Conservation (phyloP, 2,113 vertebrate species). For the Rhinolophus sinicus region DNA sequence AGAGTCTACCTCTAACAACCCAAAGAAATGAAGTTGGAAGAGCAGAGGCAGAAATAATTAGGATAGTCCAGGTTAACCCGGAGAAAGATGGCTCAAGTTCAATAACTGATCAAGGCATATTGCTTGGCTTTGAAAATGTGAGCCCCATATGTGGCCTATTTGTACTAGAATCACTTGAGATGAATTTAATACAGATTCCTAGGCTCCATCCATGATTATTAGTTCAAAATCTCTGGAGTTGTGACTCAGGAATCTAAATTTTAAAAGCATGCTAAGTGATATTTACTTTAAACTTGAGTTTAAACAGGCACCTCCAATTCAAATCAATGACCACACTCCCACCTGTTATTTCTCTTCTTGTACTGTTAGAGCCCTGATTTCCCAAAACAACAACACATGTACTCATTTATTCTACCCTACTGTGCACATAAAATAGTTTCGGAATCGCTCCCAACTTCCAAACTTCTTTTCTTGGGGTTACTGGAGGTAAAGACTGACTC, state of each 20-base stretch:
- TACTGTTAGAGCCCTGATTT: background rate
- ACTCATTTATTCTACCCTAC: background rate
- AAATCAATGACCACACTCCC: background rate
- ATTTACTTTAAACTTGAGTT: slow-evolving; percentile 23
- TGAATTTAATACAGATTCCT: background rate
- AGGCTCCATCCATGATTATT: background rate
- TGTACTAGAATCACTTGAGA: background rate
- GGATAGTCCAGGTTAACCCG: background rate
- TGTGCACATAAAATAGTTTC: background rate
- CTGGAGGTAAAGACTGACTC: background rate
- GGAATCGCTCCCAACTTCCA: background rate
- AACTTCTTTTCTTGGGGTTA: background rate
- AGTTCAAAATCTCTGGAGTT: background rate
- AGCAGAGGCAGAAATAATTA: background rate
- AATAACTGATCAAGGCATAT: background rate
- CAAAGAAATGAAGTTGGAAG: background rate
- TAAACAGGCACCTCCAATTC: slow-evolving; percentile 16
- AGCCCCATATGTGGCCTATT: background rate
- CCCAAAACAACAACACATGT: background rate
- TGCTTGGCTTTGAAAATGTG: background rate
- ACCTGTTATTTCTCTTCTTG: background rate
- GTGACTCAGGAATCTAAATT: background rate
- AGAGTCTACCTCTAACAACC: background rate
- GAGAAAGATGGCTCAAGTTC: background rate
- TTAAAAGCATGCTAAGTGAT: slow-evolving; percentile 14